Conservation (phyloP, 2,888 invertebrate species). For the Philopedon plagiatum region DNA sequence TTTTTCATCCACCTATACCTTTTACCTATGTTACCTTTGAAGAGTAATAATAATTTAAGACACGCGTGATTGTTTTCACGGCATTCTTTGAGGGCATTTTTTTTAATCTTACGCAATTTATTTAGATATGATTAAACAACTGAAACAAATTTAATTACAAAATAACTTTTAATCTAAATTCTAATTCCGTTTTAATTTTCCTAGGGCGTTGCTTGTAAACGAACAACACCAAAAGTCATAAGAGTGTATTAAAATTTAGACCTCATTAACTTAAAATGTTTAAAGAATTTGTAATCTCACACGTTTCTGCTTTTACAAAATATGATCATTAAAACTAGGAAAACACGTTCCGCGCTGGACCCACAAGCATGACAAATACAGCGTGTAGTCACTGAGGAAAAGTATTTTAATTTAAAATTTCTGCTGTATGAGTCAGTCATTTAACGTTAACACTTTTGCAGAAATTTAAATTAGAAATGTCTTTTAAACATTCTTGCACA, state of each 20-base stretch:
- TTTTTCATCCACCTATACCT: too few relatives aligned
- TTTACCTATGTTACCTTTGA: too few relatives aligned
- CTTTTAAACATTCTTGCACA: too few relatives aligned
- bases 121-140: too few relatives aligned
- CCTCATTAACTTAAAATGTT: constrained; percentile 43
- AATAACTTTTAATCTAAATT: not conserved
- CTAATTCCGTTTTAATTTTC: not conserved
- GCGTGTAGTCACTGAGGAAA: constrained; percentile 22
- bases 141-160: too few relatives aligned
- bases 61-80: too few relatives aligned
- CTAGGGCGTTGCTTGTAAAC: not conserved
- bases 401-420: constrained; percentile 40
- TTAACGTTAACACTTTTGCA: constrained; percentile 16
- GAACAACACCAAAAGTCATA: constrained; percentile 12
- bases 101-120: too few relatives aligned
- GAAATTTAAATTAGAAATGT: constrained; percentile 5
- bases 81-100: too few relatives aligned
- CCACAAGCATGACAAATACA: not conserved
- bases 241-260: constrained; percentile 42
- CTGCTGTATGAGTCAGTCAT: constrained; percentile 6
- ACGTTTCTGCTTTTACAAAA: constrained; percentile 37
- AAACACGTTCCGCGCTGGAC: constrained; percentile 15
- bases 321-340: constrained; percentile 44
- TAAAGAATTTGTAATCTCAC: constrained; percentile 44
- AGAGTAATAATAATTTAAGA: too few relatives aligned